A percentile compares a stretch with the other conserved stretches of the same genome.
Evolutionary conservation across 2,888 invertebrate genomes (phyloP).

Genomic region (Ommatoiulus sabulosus): DNA sequence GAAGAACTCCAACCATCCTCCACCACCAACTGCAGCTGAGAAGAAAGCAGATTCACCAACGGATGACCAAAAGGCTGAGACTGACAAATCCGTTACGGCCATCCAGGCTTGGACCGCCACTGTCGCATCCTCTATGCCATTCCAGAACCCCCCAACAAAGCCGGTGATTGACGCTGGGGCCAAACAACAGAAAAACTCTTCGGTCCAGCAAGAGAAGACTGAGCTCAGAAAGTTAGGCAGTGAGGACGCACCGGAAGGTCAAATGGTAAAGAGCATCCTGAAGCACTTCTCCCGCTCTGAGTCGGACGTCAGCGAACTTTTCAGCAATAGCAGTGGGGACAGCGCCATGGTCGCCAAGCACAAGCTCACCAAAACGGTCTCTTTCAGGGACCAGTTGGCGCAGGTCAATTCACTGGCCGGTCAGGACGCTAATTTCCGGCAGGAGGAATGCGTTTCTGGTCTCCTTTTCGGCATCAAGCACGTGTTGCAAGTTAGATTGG

Average conservation of each 20-base stretch:
- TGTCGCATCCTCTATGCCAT: conserved; percentile 78
- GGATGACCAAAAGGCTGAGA: neutral
- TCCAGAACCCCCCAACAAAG: conserved; percentile 76
- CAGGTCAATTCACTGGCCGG: conserved; percentile 50
- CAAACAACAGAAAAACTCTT: neutral
- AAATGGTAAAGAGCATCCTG: conserved; percentile 85
- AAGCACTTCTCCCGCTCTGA: conserved; percentile 77
- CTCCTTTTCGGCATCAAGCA: conserved; percentile 83
- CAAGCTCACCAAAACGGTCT: conserved; percentile 56
- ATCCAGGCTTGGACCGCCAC: conserved; percentile 85
- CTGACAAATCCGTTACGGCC: conserved; percentile 65
- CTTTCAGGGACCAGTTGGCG: conserved; percentile 54
- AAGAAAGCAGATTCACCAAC: neutral
- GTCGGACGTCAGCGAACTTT: conserved; percentile 55
- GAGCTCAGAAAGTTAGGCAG: conserved; percentile 58
- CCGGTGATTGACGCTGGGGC: conserved; percentile 74
- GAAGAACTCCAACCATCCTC: neutral
- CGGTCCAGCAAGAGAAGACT: neutral
- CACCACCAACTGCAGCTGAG: neutral
- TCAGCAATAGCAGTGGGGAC: neutral
- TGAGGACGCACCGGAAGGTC: conserved; percentile 67
- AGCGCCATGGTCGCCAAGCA: neutral
- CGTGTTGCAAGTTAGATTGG: conserved; percentile 77
- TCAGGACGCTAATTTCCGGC: conserved; percentile 64
- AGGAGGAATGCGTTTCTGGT: conserved; percentile 85